Evolutionary conservation across 2,888 invertebrate species (phyloP).

Genomic region (Drosophila lutescens): DNA sequence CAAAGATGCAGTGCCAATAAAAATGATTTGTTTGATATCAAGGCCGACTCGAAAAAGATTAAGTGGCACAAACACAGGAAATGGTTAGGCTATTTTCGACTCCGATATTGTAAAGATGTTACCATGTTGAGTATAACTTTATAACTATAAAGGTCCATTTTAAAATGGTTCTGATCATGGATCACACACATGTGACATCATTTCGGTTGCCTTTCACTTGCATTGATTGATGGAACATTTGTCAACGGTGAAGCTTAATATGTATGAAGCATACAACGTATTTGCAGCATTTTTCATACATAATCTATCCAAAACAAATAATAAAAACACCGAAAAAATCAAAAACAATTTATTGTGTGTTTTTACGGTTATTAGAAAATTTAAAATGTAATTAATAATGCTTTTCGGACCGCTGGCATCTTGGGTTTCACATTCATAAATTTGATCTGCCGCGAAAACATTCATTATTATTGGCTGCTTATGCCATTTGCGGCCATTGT

Average conservation of each 20-base stretch:
- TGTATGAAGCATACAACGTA: constrained; percentile 43
- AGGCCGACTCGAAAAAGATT: constrained; percentile 46
- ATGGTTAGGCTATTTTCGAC: constrained; percentile 28
- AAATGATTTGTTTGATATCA: constrained; percentile 53
- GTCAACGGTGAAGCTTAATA: constrained; percentile 50
- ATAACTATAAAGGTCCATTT: constrained; percentile 16
- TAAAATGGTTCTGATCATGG: constrained; percentile 27
- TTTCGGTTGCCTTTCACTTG: constrained; percentile 63
- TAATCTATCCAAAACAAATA: constrained; percentile 30
- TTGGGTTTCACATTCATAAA: constrained; percentile 64
- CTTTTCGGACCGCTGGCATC: constrained; percentile 46
- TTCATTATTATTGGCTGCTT: constrained; percentile 43
- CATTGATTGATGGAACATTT: constrained; percentile 70
- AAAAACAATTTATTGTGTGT: constrained; percentile 50
- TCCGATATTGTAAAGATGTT: constrained; percentile 31
- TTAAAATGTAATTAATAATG: constrained; percentile 72
- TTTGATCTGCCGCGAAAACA: constrained; percentile 42
- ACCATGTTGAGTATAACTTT: constrained; percentile 11
- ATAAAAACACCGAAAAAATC: constrained; percentile 10
- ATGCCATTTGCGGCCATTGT: constrained; percentile 41
- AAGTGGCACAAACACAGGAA: constrained; percentile 56
- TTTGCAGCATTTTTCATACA: constrained; percentile 35
- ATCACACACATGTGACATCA: constrained; percentile 36
- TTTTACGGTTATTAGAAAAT: constrained; percentile 72
- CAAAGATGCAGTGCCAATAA: constrained; percentile 60